phyloP scores from a whole-genome alignment of 2,113 vertebrate species.

The Entelurus aequoreus region DNA sequence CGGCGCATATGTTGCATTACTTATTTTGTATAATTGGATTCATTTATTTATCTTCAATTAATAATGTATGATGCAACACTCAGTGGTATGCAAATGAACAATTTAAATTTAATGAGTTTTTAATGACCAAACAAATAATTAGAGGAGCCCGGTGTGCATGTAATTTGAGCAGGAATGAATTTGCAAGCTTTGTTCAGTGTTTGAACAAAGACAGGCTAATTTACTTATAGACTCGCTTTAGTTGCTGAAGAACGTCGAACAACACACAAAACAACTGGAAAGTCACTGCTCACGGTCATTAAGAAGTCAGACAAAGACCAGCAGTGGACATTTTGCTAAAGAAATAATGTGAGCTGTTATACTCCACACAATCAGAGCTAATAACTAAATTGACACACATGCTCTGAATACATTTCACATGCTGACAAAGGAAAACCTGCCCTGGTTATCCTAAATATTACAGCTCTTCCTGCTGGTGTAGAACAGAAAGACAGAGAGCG shows the following conservation, averaged over 20 bases:
- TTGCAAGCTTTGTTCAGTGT: conserved; percentile 66
- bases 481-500: conserved; percentile 70
- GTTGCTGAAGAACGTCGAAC: conserved; percentile 28
- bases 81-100: conserved; percentile 78
- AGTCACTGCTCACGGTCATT: conserved; percentile 66
- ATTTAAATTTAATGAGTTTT: conserved; percentile 82
- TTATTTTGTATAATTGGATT: conserved; percentile 76
- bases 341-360: conserved; percentile 55
- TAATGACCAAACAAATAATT: conserved; percentile 82
- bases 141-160: conserved; percentile 68
- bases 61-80: conserved; percentile 78
- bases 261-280: conserved; percentile 39
- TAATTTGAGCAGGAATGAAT: conserved; percentile 72
- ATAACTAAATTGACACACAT: conserved; percentile 57
- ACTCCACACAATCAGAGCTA: conserved; percentile 44
- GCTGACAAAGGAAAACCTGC: conserved; percentile 68
- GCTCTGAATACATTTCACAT: conserved; percentile 54
- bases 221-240: conserved; percentile 55
- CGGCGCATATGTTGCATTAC: conserved; percentile 70
- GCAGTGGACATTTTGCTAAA: conserved; percentile 46
- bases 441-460: conserved; percentile 66
- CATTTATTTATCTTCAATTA: conserved; percentile 80
- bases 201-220: conserved; percentile 61
- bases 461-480: conserved; percentile 76
- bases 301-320: conserved; percentile 47